Evolutionary conservation across 2,797 vertebrate species (phyloP), one percentile per base, ranked within the genome.

Genomic region (Helarctos malayanus): DNA sequence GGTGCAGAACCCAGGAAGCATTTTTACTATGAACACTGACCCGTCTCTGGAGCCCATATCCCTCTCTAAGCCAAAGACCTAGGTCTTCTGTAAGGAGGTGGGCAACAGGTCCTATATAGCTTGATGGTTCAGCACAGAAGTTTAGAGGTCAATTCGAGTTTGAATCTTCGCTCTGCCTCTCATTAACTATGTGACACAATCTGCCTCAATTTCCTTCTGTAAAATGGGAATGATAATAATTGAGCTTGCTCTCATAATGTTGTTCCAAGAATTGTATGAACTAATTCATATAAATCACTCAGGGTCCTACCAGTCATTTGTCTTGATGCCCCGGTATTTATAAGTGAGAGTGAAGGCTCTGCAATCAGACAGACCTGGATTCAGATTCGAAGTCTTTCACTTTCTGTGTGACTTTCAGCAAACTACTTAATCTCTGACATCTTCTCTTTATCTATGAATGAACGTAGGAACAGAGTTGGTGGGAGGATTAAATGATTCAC

Each of bases 201-300:
- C 19, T 75, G 49, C 9, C 45, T 92, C 23, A 54, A 52, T 91
- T 82, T 86, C 7, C 57, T 86, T 94, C 85, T 79, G 25, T 71
- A 96, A 83, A 95, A 93, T 68, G 25, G 14, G n/a, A n/a, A 52
- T 81, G 41, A 41, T 56, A 92, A 91, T 35, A 73, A 87, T 47
- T 68, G 11, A 52, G n/a, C 18, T 19, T 83, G 14, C 49, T 86
- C 32, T 93, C 61, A 79, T 83, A 88, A 59, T 54, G 35, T n/a
- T 61, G 45, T 25, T 85, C n/a, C 65, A 19, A 87, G 82, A 87
- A 83, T 96, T 45, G 79, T 52, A 71, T 52, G 54, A 80, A 95
- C 15, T 38, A 68, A 87, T 29, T 73, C 18, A 56, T 78, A 25
- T n/a, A 91, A 65, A 59, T 78, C 21, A 71, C 49, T 52, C 16